These are phyloP conservation scores for Cantharis lateralis DNA, from an alignment of 2,888 invertebrate genomes.

Conservation along the genomic window DNA sequence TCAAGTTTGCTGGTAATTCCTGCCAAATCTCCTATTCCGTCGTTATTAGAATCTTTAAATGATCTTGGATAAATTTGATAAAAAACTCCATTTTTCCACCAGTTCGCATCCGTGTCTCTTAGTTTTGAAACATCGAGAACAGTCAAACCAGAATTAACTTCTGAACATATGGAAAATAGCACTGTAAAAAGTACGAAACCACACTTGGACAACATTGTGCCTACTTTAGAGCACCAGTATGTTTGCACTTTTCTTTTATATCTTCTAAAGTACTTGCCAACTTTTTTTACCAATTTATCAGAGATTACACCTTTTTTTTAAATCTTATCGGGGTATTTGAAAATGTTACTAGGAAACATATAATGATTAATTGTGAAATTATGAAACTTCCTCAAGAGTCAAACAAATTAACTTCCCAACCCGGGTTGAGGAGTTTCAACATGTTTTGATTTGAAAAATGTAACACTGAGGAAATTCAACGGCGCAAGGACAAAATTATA, in stretches of 20 bases:
- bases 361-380: not conserved
- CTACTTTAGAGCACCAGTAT: not conserved
- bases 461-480: not conserved
- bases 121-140: not conserved
- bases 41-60: conserved; percentile 75
- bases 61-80: conserved; percentile 89
- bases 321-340: not conserved
- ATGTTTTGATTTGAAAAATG: not conserved
- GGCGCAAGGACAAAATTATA: not conserved
- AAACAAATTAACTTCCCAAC: not conserved
- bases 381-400: not conserved
- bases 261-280: not conserved
- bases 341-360: not conserved
- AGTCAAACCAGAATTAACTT: not conserved
- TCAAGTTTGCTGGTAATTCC: conserved; percentile 59
- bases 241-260: not conserved
- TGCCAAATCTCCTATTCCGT: conserved; percentile 84
- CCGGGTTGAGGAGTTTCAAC: not conserved
- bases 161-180: not conserved
- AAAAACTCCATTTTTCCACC: conserved; percentile 82
- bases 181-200: not conserved
- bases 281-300: not conserved
- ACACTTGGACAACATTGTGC: not conserved
- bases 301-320: not conserved
- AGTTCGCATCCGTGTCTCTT: conserved; percentile 56